These are phyloP conservation scores for Tylochromis polylepis DNA, from an alignment of 2,113 vertebrate genomes.

Conservation along the genomic window DNA sequence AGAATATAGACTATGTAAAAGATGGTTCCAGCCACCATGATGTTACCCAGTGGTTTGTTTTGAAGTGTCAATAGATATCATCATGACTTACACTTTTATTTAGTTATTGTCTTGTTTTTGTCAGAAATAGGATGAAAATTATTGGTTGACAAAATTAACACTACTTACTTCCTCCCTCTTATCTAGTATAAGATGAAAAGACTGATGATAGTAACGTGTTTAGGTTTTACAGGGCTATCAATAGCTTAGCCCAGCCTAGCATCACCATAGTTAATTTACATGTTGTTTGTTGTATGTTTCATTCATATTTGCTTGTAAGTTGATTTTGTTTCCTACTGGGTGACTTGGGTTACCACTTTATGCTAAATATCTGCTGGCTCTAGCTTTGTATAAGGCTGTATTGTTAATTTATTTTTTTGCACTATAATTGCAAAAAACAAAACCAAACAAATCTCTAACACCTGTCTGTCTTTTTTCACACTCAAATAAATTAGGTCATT, in stretches of 20 bases:
- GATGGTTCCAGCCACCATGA: not conserved
- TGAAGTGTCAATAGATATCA: not conserved
- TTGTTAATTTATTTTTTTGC: not conserved
- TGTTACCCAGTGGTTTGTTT: not conserved
- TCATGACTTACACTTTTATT: not conserved
- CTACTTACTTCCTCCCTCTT: not conserved
- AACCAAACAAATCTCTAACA: not conserved
- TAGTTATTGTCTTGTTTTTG: not conserved
- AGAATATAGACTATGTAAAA: not conserved
- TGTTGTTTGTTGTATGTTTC: not conserved
- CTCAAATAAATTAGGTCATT: slow-evolving; percentile 72
- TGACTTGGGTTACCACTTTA: not conserved
- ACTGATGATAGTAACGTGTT: rapidly evolving
- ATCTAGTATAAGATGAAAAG: not conserved
- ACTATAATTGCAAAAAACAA: not conserved
- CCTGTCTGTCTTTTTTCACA: not conserved
- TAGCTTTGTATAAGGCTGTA: not conserved
- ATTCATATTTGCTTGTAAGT: not conserved
- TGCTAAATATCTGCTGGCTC: not conserved
- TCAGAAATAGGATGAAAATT: not conserved
- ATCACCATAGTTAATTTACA: not conserved
- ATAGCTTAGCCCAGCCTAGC: not conserved
- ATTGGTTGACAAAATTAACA: not conserved
- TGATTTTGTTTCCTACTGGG: not conserved
- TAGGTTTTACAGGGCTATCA: not conserved